Evolutionary conservation across 2,113 vertebrate genomes (phyloP).

Genomic region (Dicaeum eximium): DNA sequence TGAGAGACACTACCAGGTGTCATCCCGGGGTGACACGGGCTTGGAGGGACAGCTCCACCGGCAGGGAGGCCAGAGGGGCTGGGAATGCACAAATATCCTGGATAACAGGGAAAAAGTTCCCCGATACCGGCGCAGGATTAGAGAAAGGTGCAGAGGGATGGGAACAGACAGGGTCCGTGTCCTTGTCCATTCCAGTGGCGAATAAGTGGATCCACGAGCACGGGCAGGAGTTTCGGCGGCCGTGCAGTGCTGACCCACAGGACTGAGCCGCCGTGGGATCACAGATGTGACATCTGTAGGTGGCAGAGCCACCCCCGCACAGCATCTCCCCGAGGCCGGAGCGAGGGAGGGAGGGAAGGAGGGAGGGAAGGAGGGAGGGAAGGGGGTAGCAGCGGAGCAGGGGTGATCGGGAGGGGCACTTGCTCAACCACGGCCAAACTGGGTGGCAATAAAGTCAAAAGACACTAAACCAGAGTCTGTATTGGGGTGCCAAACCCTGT

Average conservation of each 20-base stretch:
- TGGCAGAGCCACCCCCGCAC: neutral
- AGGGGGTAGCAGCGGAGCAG: rapidly evolving
- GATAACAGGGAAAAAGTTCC: rapidly evolving
- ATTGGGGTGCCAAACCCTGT: neutral
- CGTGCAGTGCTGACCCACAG: slow-evolving; percentile 74
- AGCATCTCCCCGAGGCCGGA: neutral
- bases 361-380: no score
- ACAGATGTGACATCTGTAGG: neutral
- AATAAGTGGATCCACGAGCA: slow-evolving; percentile 95
- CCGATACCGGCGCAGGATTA: rapidly evolving
- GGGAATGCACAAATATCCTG: neutral
- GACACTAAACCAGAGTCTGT: neutral
- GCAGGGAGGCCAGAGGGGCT: neutral
- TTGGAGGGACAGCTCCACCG: neutral
- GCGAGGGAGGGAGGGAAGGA: neutral
- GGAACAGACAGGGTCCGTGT: rapidly evolving
- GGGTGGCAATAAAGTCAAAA: neutral
- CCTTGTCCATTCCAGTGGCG: slow-evolving; percentile 78
- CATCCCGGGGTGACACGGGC: rapidly evolving
- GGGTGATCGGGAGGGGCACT: neutral
- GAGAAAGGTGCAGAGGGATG: neutral
- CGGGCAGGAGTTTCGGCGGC: slow-evolving; percentile 88
- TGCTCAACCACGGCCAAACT: rapidly evolving
- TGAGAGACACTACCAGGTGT: slow-evolving; percentile 22
- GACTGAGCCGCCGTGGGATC: slow-evolving; percentile 63